These are phyloP conservation scores for Ophthalmolycus amberensis DNA, from an alignment of 2,113 vertebrate genomes.

Conservation along the genomic window DNA sequence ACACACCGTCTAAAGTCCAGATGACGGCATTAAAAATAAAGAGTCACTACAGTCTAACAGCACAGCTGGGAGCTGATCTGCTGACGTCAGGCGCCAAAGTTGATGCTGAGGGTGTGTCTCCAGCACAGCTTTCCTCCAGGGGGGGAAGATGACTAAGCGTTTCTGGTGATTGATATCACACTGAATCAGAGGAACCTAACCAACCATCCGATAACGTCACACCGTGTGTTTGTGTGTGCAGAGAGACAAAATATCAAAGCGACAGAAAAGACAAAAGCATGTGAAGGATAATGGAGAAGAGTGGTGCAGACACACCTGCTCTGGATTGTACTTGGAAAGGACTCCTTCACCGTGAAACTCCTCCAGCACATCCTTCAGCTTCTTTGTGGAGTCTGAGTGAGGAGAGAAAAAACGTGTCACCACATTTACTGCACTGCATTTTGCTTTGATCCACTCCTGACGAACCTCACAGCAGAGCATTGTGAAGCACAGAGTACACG, in stretches of 20 bases:
- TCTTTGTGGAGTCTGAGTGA: conserved; percentile 91
- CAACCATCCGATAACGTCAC: background rate
- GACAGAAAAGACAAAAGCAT: background rate
- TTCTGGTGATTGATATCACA: conserved; percentile 24
- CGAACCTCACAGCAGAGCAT: background rate
- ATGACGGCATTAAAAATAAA: background rate
- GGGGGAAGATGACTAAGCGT: conserved; percentile 45
- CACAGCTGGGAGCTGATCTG: conserved; percentile 5
- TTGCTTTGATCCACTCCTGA: background rate
- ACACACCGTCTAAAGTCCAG: background rate
- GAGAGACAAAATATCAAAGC: background rate
- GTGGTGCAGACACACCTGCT: conserved; percentile 85
- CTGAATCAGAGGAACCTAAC: conserved; percentile 49
- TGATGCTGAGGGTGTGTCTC: conserved; percentile 42
- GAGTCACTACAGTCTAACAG: background rate
- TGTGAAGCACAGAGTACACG: background rate
- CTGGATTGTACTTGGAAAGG: conserved; percentile 90
- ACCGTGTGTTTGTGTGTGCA: background rate
- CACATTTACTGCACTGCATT: background rate
- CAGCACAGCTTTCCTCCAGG: conserved; percentile 9
- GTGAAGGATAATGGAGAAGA: background rate
- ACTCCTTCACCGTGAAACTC: conserved; percentile 91
- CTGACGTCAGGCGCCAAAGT: conserved; percentile 35
- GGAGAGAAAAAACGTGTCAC: conserved; percentile 13
- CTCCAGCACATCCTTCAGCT: conserved; percentile 94